A percentile compares a stretch with the other conserved stretches of the same genome.
Evolutionary conservation across 2,888 invertebrate genomes (phyloP).

Genomic region (Lasioglossum zephyrum): DNA sequence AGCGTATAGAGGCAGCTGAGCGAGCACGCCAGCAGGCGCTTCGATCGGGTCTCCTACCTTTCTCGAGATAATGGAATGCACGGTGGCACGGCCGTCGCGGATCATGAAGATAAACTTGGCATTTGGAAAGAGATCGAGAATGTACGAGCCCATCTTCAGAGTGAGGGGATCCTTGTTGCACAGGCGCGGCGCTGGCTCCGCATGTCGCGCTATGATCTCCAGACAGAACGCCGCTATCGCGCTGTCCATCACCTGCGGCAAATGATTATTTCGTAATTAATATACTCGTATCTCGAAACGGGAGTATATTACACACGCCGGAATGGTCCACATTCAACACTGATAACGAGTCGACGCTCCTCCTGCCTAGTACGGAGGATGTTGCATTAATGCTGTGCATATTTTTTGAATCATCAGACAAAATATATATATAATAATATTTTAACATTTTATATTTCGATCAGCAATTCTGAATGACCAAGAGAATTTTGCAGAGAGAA

Average conservation of each 20-base stretch:
- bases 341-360: background rate
- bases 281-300: background rate
- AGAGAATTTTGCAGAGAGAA: no score
- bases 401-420: background rate
- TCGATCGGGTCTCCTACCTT: conserved; percentile 87
- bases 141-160: conserved; percentile 97
- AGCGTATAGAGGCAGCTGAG: background rate
- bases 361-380: background rate
- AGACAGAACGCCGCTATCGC: conserved; percentile 98
- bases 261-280: conserved; percentile 16
- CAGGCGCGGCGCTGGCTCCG: conserved; percentile 96
- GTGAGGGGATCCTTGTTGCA: conserved; percentile 99
- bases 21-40: no score
- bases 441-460: background rate
- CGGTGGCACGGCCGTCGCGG: conserved; percentile 98
- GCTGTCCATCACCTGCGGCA: conserved; percentile 91
- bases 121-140: conserved; percentile 97
- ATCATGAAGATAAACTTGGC: conserved; percentile 99
- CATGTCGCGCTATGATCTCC: conserved; percentile 98
- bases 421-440: background rate
- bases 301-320: background rate
- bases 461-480: background rate
- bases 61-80: conserved; percentile 98
- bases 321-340: background rate
- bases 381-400: background rate